A percentile compares a stretch with the other conserved stretches of the same genome.
phyloP scores from a whole-genome alignment of 2,888 invertebrate genomes.

The Tenodera sinensis region DNA sequence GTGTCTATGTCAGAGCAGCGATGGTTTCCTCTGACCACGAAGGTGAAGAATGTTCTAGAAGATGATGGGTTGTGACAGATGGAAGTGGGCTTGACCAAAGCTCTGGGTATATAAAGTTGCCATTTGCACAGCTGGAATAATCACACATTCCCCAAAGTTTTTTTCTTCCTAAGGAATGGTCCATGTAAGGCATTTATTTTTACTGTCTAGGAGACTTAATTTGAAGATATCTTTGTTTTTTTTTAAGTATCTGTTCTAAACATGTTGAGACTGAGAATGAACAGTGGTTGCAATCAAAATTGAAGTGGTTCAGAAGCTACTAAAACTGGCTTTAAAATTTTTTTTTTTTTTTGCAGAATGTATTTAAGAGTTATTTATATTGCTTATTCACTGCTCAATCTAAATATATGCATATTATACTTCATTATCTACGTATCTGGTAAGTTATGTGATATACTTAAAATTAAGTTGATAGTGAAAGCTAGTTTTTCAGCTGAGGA shows the following conservation, averaged over 20 bases:
- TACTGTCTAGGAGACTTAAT: neutral
- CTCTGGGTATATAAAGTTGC: constrained; percentile 25
- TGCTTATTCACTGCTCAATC: neutral
- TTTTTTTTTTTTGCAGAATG: neutral
- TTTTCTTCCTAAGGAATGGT: neutral
- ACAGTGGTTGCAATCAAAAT: no score
- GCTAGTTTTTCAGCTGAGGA: no score
- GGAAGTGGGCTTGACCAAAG: constrained; percentile 37
- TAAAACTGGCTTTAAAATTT: neutral
- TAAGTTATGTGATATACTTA: no score
- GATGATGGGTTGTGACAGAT: constrained; percentile 41
- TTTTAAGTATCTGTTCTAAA: neutral
- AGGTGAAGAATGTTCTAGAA: constrained; percentile 37
- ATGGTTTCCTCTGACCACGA: constrained; percentile 47
- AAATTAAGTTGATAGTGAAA: no score
- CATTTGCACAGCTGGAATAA: neutral
- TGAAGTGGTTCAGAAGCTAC: no score
- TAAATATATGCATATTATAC: no score
- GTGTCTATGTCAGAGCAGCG: constrained; percentile 28
- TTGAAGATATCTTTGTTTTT: neutral
- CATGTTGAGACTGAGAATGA: neutral
- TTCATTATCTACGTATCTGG: no score
- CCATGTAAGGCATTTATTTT: neutral
- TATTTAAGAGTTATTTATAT: neutral
- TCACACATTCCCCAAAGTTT: neutral